Conservation (phyloP, 2,888 invertebrate species). For the Arenicola marina region DNA sequence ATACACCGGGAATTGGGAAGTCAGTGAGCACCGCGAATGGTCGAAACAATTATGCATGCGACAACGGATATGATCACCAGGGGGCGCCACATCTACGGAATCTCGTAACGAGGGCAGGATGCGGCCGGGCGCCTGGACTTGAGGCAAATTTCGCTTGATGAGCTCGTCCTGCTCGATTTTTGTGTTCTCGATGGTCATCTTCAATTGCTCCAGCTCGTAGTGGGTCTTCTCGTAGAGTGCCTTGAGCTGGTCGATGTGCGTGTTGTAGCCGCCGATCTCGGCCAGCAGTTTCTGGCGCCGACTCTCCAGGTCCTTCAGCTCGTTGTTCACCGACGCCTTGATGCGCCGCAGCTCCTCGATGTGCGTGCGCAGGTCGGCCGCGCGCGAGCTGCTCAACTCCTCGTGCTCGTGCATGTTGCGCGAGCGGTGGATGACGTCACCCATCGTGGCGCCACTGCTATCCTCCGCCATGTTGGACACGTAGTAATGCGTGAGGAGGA, state of each 20-base stretch:
- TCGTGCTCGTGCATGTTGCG: slow-evolving; percentile 37
- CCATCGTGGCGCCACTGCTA: slow-evolving; percentile 4
- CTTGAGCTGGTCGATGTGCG: slow-evolving; percentile 83
- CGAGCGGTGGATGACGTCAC: background rate
- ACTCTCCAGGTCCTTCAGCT: slow-evolving; percentile 85
- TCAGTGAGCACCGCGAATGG: slow-evolving; percentile 89
- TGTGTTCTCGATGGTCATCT: slow-evolving; percentile 89
- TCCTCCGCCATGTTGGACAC: slow-evolving; percentile 72
- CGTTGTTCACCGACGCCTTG: slow-evolving; percentile 89
- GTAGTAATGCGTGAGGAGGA: slow-evolving; percentile 81
- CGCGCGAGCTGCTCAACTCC: slow-evolving; percentile 25
- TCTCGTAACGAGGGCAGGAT: slow-evolving; percentile 66
- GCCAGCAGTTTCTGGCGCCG: slow-evolving; percentile 77
- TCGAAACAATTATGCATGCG: slow-evolving; percentile 92
- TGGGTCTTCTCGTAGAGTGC: slow-evolving; percentile 80
- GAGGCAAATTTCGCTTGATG: slow-evolving; percentile 85
- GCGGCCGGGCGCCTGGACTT: slow-evolving; percentile 80
- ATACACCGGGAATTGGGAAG: slow-evolving; percentile 90
- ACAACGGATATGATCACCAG: slow-evolving; percentile 63
- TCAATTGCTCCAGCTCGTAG: slow-evolving; percentile 83
- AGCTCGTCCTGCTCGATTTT: slow-evolving; percentile 89
- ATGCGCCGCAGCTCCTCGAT: slow-evolving; percentile 90
- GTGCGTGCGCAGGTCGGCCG: slow-evolving; percentile 69
- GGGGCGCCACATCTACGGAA: slow-evolving; percentile 32
- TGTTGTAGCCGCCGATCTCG: slow-evolving; percentile 81